phyloP scores from a whole-genome alignment of 2,888 invertebrate genomes.

The Nycteola revayana region DNA sequence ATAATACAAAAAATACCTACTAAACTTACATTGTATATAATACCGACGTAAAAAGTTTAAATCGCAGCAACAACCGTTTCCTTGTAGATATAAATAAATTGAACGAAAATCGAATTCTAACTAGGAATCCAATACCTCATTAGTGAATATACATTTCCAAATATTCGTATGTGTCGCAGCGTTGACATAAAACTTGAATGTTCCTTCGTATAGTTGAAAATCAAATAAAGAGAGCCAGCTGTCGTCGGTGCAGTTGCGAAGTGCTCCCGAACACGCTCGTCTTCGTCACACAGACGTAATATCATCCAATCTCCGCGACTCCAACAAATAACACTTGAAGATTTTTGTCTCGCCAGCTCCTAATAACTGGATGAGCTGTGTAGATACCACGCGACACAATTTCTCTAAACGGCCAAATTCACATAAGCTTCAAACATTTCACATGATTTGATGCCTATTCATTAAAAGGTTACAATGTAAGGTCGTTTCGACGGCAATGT shows the following conservation, averaged over 20 bases:
- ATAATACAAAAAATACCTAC: too few relatives aligned
- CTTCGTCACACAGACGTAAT: slow-evolving; percentile 59
- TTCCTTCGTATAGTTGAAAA: slow-evolving; percentile 58
- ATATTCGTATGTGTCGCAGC: slow-evolving; percentile 40
- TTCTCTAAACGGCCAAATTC: slow-evolving; percentile 28
- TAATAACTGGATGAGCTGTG: slow-evolving; percentile 22
- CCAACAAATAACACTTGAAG: slow-evolving; percentile 39
- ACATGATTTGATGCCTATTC: slow-evolving; percentile 45
- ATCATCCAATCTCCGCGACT: slow-evolving; percentile 45
- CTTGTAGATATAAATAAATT: too few relatives aligned
- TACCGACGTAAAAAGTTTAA: too few relatives aligned
- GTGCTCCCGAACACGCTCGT: slow-evolving; percentile 52
- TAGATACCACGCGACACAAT: slow-evolving; percentile 27
- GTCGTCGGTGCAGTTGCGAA: slow-evolving; percentile 62
- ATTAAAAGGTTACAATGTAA: slow-evolving; percentile 45
- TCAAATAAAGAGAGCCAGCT: slow-evolving; percentile 71
- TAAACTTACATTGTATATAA: too few relatives aligned
- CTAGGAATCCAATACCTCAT: slow-evolving; percentile 44
- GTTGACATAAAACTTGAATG: slow-evolving; percentile 57
- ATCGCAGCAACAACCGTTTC: too few relatives aligned
- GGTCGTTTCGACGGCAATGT: slow-evolving; percentile 47
- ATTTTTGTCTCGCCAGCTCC: slow-evolving; percentile 31
- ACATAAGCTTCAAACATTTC: slow-evolving; percentile 33
- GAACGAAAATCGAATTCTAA: slow-evolving; percentile 32
- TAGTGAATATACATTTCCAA: slow-evolving; percentile 40